Evolutionary conservation across 2,113 vertebrate genomes (phyloP).

Genomic region (Phasianus colchicus): DNA sequence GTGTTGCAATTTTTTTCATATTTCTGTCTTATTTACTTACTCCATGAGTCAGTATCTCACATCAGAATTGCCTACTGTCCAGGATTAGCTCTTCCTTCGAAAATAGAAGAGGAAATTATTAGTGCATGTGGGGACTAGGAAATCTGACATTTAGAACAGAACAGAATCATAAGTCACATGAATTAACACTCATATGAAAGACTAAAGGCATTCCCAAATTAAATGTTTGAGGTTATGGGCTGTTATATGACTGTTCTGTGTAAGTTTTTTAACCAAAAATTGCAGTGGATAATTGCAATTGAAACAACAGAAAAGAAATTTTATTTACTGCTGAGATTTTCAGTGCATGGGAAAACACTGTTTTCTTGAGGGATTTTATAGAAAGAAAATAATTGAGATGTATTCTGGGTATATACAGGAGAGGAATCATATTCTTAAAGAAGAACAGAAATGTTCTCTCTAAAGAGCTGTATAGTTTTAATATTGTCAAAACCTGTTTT

Average conservation of each 20-base stretch:
- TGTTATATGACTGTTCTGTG: neutral
- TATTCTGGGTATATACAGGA: neutral
- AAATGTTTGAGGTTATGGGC: accelerated
- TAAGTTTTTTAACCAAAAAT: neutral
- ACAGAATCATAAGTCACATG: neutral
- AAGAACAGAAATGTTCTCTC: neutral
- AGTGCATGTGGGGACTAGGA: accelerated
- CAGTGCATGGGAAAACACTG: neutral
- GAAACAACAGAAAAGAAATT: neutral
- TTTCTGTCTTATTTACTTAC: neutral
- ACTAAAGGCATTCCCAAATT: neutral
- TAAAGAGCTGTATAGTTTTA: neutral
- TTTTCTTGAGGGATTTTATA: neutral
- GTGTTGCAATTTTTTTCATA: neutral
- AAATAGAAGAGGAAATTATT: neutral
- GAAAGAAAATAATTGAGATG: neutral
- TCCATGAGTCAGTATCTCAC: neutral
- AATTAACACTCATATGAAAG: neutral
- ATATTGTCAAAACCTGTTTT: neutral
- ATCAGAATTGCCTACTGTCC: neutral
- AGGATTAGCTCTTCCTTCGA: neutral
- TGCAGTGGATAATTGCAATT: neutral
- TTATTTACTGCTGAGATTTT: neutral
- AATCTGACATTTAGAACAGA: neutral
- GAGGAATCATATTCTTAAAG: neutral